Percentiles rank a stretch among this genome's conserved stretches.
Conservation (phyloP, 2,888 invertebrate species). For the Patella pellucida region DNA sequence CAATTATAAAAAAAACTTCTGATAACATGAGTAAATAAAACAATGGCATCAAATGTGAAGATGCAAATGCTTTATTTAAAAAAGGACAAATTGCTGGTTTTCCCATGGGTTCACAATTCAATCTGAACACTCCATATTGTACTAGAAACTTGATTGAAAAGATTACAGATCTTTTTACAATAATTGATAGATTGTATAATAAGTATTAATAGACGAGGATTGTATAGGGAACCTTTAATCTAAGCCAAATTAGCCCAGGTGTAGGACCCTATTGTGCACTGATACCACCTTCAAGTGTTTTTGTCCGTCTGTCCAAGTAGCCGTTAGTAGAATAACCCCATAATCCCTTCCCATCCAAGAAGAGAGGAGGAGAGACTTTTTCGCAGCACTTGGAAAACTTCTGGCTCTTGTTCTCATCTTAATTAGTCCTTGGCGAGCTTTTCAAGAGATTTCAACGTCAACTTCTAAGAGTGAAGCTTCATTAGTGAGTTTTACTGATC, state of each 20-base stretch:
- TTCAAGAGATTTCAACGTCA: slow-evolving; percentile 11
- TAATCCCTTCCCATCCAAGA: slow-evolving; percentile 5
- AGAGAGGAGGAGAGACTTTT: background rate
- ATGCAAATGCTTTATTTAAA: no score
- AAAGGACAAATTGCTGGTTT: no score
- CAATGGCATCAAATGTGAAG: no score
- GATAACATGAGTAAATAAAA: no score
- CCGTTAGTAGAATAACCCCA: background rate
- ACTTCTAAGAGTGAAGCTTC: slow-evolving; percentile 9
- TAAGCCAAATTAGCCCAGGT: slow-evolving; percentile 4
- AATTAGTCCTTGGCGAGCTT: slow-evolving; percentile 10
- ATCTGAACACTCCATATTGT: no score
- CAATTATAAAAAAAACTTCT: no score
- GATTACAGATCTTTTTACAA: no score
- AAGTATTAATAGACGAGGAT: no score
- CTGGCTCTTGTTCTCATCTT: slow-evolving; percentile 1
- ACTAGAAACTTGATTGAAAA: no score
- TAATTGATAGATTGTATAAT: no score
- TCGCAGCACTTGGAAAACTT: slow-evolving; percentile 9
- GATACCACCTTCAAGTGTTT: background rate
- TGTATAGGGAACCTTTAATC: background rate
- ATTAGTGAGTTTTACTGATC: slow-evolving; percentile 11
- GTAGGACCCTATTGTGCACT: background rate
- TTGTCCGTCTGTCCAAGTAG: slow-evolving; percentile 11
- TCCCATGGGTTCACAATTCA: no score